phyloP scores from a whole-genome alignment of 2,113 vertebrate genomes.

The Nothobranchius furzeri region DNA sequence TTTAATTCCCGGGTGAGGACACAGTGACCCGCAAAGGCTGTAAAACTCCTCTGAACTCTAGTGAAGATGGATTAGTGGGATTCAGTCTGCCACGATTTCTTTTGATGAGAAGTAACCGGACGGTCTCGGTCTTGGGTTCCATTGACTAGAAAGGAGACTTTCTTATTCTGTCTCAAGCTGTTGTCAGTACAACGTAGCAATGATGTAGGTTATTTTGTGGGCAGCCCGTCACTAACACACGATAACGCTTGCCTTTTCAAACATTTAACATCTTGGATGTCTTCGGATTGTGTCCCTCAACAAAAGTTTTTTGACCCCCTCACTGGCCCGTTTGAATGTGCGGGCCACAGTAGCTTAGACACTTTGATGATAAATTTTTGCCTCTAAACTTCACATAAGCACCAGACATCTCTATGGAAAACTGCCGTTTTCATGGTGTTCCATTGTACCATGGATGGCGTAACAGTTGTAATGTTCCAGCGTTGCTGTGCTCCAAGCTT shows the following conservation, averaged over 20 bases:
- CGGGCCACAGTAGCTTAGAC: neutral
- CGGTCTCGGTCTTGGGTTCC: constrained; percentile 8
- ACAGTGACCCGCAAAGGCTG: constrained; percentile 40
- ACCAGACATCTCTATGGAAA: neutral
- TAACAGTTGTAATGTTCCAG: neutral
- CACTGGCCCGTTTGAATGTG: constrained; percentile 12
- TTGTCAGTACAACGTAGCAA: constrained; percentile 15
- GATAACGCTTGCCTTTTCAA: constrained; percentile 13
- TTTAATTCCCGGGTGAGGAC: constrained; percentile 43
- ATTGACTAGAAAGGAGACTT: constrained; percentile 10
- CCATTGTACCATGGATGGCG: neutral
- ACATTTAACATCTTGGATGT: constrained; percentile 30
- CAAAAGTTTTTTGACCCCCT: constrained; percentile 28
- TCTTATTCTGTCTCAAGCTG: constrained; percentile 16
- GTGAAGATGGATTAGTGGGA: constrained; percentile 51
- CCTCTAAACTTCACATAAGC: neutral
- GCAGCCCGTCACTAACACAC: constrained; percentile 1
- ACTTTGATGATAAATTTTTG: constrained; percentile 22
- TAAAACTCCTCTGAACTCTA: constrained; percentile 39
- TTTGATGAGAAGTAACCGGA: constrained; percentile 46
- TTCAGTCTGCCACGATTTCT: constrained; percentile 32
- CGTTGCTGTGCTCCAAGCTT: neutral
- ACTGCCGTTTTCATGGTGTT: neutral
- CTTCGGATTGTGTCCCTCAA: constrained; percentile 8
- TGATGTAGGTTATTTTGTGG: constrained; percentile 8